Evolutionary conservation across 2,888 invertebrate genomes (phyloP), one percentile per base, ranked within the genome.

Genomic region (Pocota personata): DNA sequence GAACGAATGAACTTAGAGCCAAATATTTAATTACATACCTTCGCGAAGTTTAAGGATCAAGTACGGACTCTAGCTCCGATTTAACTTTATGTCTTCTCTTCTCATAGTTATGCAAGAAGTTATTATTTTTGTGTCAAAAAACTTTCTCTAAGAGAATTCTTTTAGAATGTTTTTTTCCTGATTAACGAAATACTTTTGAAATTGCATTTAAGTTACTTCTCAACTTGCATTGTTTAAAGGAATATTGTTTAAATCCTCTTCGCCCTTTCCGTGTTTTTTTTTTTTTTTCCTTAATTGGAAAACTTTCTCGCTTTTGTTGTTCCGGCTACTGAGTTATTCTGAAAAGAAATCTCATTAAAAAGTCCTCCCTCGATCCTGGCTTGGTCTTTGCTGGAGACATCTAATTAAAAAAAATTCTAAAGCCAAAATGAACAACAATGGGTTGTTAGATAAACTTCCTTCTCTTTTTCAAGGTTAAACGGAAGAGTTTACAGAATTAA

Each of bases 261-360:
- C n/a, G n/a, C n/a, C 43, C 43, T 4, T 16, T 14, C 24, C 2
- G 12, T 32, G 27, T 16, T n/a, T 75, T 8, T 66, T 24, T 52
- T n/a, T 46, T 37, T 62, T 35, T 43, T 24, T n/a, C 24, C 21
- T 73, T 86, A 86, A 86, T 86, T 86, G 84, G 84, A 86, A 86
- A 86, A 86, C 60, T 86, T 86, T n/a, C 57, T 52, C 30, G 77
- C 79, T 79, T 75, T 79, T 79, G 67, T 83, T 62, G 8, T 71
- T 8, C 19, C 66, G 43, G 57, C 27, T 80, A 76, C 80, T 64
- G 71, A 75, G 69, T 58, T 40, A 67, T 73, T 50, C 16, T 30
- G 60, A 48, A 82, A 80, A 76, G 66, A 80, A 86, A 86, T 80
- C 80, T 86, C 84, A 86, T 86, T 80, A 86, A 86, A 84, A 86